Evolutionary conservation across 2,113 vertebrate genomes (phyloP).

Genomic region (Chloroceryle aenea): DNA sequence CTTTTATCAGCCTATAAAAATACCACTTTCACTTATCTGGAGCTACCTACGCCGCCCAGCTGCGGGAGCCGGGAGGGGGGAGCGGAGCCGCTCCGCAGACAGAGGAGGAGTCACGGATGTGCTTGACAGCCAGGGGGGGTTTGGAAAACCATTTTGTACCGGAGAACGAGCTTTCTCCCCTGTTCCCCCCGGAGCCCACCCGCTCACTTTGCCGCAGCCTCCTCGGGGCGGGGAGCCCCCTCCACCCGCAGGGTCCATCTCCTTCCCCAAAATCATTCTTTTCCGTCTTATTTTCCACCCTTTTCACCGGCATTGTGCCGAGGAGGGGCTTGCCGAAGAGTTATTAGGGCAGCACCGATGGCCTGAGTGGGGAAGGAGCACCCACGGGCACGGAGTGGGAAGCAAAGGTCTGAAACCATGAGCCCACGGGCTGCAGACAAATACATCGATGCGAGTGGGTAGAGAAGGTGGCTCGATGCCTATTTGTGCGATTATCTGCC

Average conservation of each 20-base stretch:
- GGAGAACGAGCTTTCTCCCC: neutral
- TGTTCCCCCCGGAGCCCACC: neutral
- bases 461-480: fast-evolving
- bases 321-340: neutral
- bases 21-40: conserved; percentile 78
- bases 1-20: conserved; percentile 81
- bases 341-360: neutral
- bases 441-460: fast-evolving
- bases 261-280: neutral
- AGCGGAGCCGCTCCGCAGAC: neutral
- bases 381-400: neutral
- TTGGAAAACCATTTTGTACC: neutral
- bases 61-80: conserved; percentile 30
- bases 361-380: neutral
- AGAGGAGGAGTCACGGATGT: neutral
- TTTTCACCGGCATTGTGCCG: fast-evolving
- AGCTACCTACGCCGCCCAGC: conserved; percentile 56
- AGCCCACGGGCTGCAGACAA: fast-evolving
- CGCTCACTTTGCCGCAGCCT: neutral
- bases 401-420: fast-evolving
- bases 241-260: neutral
- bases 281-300: neutral
- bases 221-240: fast-evolving
- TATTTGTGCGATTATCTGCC: fast-evolving
- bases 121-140: neutral